These are phyloP conservation scores for Acleris cristana DNA, from an alignment of 2,888 invertebrate genomes.

Conservation along the genomic window DNA sequence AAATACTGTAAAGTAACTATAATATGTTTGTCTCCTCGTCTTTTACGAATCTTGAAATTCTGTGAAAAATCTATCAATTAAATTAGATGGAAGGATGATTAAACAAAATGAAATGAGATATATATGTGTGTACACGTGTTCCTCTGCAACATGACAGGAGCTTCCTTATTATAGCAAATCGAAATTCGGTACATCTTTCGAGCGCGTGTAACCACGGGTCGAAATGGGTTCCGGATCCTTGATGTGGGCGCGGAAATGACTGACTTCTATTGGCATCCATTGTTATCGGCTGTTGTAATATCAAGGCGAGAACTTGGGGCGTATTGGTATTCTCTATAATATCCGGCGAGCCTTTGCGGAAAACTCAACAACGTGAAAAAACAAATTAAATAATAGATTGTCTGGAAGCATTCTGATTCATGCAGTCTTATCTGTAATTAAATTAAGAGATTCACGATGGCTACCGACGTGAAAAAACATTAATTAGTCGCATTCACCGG, in stretches of 20 bases:
- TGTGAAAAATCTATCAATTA: no score
- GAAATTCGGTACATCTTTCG: conserved; percentile 54
- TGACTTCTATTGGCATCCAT: conserved; percentile 64
- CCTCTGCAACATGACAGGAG: conserved; percentile 51
- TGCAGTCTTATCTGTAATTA: conserved; percentile 39
- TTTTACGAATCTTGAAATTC: no score
- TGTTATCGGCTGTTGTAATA: conserved; percentile 53
- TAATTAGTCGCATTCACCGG: conserved; percentile 48
- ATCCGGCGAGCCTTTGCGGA: conserved; percentile 35
- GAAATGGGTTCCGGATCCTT: conserved; percentile 65
- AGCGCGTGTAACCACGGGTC: conserved; percentile 57
- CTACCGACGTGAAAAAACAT: conserved; percentile 40
- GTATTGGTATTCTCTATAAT: conserved; percentile 40
- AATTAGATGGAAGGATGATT: neutral
- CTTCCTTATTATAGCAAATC: conserved; percentile 55
- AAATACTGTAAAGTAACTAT: no score
- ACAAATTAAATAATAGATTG: conserved; percentile 2
- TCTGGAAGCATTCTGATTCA: conserved; percentile 30
- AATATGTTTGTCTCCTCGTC: no score
- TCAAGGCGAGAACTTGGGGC: conserved; percentile 46
- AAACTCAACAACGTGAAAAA: neutral
- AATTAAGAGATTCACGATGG: conserved; percentile 41
- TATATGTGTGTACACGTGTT: conserved; percentile 32
- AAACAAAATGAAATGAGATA: neutral
- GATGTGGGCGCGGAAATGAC: conserved; percentile 73